Evolutionary conservation across 2,888 invertebrate genomes (phyloP), one percentile per base, ranked within the genome.

Genomic region (Eretmocerus hayati): DNA sequence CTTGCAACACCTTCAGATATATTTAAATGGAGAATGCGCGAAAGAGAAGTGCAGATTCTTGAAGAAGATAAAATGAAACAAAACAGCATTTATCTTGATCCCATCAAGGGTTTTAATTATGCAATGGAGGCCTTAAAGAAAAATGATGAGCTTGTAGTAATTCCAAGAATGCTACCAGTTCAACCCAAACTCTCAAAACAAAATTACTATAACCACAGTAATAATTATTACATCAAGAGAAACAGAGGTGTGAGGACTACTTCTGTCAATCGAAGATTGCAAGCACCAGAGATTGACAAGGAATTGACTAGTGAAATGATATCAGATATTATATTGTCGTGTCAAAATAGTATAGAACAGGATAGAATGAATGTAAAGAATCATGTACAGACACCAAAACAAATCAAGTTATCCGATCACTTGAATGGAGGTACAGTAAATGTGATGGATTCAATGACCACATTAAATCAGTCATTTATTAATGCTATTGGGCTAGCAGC

Each of bases 81-180:
- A 32, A 62, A 58, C 5, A 59, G 56, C 6, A 60, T 69, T 38
- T 65, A 69, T 15, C 45, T 60, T 13, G 64, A 69, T 49, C 63
- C 67, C 6, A 46, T 60, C 2, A 56, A 46, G 4, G 66, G 61
- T 8, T 57, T 62, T 43, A 61, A 55, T 15, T 57, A 56, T 11
- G 65, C 63, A 3, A 59, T 70, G 41, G 65, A 69, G 43, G 55
- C 51, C 2, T 42, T 71, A 23, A 59, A 57, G 19, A 67, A 62
- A 9, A 71, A 71, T 21, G 59, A 66, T 2, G 69, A 70, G 43
- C 51, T 71, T 3, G 63, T 69, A 16, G 60, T 71, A 13, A 69
- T 66, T 50, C 66, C 69, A 15, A 65, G 62, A 52, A 55, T 54
- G 5, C 51, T 50, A 22, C 35, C 50, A n/a, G 37, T 15, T 20